Evolutionary conservation across 2,888 invertebrate species (phyloP).

Genomic region (Augiades crinisus): DNA sequence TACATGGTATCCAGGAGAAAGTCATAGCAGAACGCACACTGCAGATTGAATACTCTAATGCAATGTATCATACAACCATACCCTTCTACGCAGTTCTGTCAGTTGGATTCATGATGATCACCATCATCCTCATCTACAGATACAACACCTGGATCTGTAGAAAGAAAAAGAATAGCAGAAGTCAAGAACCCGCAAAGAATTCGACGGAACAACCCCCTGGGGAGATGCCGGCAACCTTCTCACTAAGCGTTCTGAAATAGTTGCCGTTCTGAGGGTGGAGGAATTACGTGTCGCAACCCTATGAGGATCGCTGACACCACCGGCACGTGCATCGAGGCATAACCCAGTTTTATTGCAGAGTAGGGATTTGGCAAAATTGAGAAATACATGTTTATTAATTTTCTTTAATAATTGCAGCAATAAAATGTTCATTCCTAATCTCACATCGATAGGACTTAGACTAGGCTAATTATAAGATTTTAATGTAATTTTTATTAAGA

Average conservation of each 20-base stretch:
- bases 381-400: background rate
- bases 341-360: background rate
- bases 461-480: background rate
- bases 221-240: slow-evolving; percentile 8
- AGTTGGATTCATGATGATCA: background rate
- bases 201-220: background rate
- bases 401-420: background rate
- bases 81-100: background rate
- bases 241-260: slow-evolving; percentile 10
- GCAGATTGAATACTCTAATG: background rate
- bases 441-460: background rate
- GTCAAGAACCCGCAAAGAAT: background rate
- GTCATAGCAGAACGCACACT: background rate
- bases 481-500: no score
- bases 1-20: background rate
- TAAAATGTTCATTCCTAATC: background rate
- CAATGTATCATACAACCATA: no score
- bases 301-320: background rate
- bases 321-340: background rate
- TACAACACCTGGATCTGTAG: background rate
- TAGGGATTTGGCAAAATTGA: background rate
- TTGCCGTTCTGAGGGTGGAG: slow-evolving; percentile 20
- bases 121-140: background rate
- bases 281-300: slow-evolving; percentile 6
- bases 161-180: background rate